Evolutionary conservation across 2,797 vertebrate species (phyloP).

Genomic region (Micromesistius poutassou): DNA sequence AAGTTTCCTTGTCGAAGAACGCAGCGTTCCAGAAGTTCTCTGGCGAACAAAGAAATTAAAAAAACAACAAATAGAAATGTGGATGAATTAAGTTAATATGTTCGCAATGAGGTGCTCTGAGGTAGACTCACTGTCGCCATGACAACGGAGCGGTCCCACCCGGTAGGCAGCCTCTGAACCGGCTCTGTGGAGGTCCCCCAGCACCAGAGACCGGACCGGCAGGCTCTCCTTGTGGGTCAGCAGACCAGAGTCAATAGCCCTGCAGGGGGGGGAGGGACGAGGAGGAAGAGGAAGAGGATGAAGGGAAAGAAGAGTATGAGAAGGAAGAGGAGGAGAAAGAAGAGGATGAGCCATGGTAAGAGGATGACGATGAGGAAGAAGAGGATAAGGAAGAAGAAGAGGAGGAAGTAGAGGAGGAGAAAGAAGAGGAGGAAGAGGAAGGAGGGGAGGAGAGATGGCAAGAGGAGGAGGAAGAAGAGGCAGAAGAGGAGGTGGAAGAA

Average conservation of each 20-base stretch:
- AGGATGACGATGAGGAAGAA: background rate
- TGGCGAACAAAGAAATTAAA: slow-evolving; percentile 32
- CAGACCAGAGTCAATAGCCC: slow-evolving; percentile 85
- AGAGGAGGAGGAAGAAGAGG: no score
- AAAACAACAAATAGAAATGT: no score
- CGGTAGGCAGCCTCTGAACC: slow-evolving; percentile 85
- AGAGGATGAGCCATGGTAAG: no score
- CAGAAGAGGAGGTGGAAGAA: no score
- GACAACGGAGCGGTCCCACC: slow-evolving; percentile 86
- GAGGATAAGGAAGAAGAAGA: background rate
- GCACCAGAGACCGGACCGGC: slow-evolving; percentile 82
- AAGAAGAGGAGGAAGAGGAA: no score
- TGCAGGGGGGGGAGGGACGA: slow-evolving; percentile 47
- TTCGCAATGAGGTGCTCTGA: background rate
- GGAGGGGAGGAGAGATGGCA: no score
- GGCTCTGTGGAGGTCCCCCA: slow-evolving; percentile 80
- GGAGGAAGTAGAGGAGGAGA: no score
- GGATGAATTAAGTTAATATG: background rate
- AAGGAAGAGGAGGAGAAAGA: no score
- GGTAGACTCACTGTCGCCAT: slow-evolving; percentile 86
- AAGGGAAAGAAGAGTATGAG: background rate
- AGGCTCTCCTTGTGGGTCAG: slow-evolving; percentile 88
- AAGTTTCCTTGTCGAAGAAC: slow-evolving; percentile 87
- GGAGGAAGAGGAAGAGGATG: background rate
- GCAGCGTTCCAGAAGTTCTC: slow-evolving; percentile 89